These are phyloP conservation scores for Scaptodrosophila lebanonensis DNA, from an alignment of 1,140 invertebrate genomes.

Conservation along the genomic window DNA sequence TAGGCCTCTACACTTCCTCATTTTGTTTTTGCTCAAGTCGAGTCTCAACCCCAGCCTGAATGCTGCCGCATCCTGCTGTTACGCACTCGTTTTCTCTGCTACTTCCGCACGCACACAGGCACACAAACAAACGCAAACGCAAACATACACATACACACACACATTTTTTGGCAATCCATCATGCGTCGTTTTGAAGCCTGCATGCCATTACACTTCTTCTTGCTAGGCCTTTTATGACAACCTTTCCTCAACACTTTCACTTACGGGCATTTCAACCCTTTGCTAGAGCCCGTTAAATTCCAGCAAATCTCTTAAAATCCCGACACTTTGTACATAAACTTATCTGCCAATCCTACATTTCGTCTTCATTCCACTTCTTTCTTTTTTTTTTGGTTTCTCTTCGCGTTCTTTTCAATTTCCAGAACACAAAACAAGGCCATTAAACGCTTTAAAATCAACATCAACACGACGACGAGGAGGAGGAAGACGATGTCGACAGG, in stretches of 20 bases:
- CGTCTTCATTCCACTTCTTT: neutral
- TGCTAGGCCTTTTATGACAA: conserved; percentile 29
- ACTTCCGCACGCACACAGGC: too few relatives aligned
- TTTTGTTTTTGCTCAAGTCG: too few relatives aligned
- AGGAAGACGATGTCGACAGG: conserved; percentile 34
- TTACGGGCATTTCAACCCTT: too few relatives aligned
- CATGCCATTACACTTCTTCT: conserved; percentile 1
- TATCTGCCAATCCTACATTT: conserved; percentile 23
- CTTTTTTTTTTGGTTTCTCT: conserved; percentile 15
- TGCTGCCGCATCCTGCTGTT: too few relatives aligned
- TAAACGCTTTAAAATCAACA: conserved; percentile 75
- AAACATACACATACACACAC: conserved; percentile 3
- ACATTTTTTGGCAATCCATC: conserved; percentile 54
- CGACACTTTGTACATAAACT: conserved; percentile 65
- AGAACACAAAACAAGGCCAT: conserved; percentile 42
- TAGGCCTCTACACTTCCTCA: too few relatives aligned
- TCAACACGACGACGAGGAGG: conserved; percentile 33
- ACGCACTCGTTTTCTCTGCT: too few relatives aligned
- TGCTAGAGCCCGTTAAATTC: conserved; percentile 23
- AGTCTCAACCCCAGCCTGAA: too few relatives aligned
- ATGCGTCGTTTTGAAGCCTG: conserved; percentile 14
- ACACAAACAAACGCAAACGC: too few relatives aligned
- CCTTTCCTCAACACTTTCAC: neutral
- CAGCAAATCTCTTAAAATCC: conserved; percentile 58
- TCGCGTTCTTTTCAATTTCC: conserved; percentile 60